These are phyloP conservation scores for Drosophila aff. DNA, from an alignment of 1,140 invertebrate species.

Conservation along the genomic window DNA sequence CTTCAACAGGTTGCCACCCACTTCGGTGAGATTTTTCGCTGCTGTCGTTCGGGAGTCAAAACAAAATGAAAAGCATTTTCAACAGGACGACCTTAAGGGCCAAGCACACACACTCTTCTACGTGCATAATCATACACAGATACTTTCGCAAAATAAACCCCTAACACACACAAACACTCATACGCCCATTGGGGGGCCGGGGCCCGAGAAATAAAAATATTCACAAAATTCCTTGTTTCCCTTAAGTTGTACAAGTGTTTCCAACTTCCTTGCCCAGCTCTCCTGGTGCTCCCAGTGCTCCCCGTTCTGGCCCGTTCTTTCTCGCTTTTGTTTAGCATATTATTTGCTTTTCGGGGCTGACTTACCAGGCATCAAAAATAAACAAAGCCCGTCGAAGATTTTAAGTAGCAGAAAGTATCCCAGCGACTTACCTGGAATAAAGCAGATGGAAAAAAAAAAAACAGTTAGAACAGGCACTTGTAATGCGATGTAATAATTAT, in stretches of 20 bases:
- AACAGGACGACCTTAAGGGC: slow-evolving; percentile 45
- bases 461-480: slow-evolving; percentile 26
- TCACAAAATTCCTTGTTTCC: slow-evolving; percentile 66
- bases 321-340: slow-evolving; percentile 42
- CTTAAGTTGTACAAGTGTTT: slow-evolving; percentile 78
- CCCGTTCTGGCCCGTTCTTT: background rate
- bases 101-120: slow-evolving; percentile 23
- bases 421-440: slow-evolving; percentile 72
- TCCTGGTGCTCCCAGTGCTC: background rate
- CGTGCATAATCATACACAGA: slow-evolving; percentile 31
- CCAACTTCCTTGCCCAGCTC: slow-evolving; percentile 14
- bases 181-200: slow-evolving; percentile 9
- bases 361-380: slow-evolving; percentile 72
- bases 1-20: slow-evolving; percentile 78
- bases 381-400: slow-evolving; percentile 52
- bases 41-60: slow-evolving; percentile 41
- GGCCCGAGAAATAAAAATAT: slow-evolving; percentile 34
- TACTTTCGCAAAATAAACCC: slow-evolving; percentile 33
- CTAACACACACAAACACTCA: slow-evolving; percentile 19
- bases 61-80: slow-evolving; percentile 67
- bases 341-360: slow-evolving; percentile 59
- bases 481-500: slow-evolving; percentile 67
- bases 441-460: slow-evolving; percentile 49
- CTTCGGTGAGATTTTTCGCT: slow-evolving; percentile 22
- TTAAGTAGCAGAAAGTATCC: slow-evolving; percentile 65